Percentiles rank a stretch among this genome's conserved stretches.
phyloP scores from a whole-genome alignment of 2,797 vertebrate genomes.

The Halcyon badia region DNA sequence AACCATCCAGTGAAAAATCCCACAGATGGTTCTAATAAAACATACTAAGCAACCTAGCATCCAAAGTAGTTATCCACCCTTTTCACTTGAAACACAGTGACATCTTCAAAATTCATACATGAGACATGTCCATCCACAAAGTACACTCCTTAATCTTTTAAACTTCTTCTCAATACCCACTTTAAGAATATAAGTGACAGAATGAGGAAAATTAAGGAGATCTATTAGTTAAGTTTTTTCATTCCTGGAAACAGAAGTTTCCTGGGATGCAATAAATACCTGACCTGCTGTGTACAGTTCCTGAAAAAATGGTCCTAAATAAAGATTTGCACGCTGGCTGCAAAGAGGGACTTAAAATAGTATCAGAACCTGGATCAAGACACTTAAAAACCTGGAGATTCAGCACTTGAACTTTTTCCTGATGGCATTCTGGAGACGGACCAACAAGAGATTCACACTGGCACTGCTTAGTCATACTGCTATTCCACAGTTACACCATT shows the following conservation, averaged over 20 bases:
- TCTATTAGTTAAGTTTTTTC: not conserved
- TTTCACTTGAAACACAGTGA: not conserved
- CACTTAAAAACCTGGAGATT: not conserved
- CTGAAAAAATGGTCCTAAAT: constrained; percentile 49
- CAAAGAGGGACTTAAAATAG: not conserved
- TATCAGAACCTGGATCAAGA: not conserved
- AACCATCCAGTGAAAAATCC: constrained; percentile 65
- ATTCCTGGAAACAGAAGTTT: not conserved
- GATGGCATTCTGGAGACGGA: not conserved
- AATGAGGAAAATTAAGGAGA: not conserved
- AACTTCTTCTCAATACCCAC: not conserved
- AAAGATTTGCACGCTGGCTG: constrained; percentile 18
- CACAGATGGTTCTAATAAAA: constrained; percentile 56
- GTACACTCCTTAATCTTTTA: not conserved
- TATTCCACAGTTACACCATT: not conserved
- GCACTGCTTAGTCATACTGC: not conserved
- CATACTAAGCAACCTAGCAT: constrained; percentile 22
- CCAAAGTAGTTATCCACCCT: not conserved
- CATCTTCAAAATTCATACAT: not conserved
- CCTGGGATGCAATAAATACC: constrained; percentile 17
- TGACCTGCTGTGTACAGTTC: not conserved
- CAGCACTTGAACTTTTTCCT: not conserved
- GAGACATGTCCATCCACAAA: not conserved
- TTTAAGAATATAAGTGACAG: not conserved
- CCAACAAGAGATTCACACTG: not conserved